Evolutionary conservation across 2,888 invertebrate species (phyloP).

Genomic region (Rhamphomyia laevipes): DNA sequence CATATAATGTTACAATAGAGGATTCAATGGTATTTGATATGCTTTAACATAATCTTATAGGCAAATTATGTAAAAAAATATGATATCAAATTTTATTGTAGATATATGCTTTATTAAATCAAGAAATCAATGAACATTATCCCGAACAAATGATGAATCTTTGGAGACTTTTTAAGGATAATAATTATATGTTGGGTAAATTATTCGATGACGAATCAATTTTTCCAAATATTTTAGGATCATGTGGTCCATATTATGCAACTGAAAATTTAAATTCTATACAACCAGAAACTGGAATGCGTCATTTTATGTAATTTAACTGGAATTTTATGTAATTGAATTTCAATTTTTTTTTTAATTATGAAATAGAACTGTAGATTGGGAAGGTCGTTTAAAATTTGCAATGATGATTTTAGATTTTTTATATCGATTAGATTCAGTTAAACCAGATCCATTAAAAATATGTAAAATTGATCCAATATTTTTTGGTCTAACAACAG

Average conservation of each 20-base stretch:
- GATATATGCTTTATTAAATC: slow-evolving; percentile 31
- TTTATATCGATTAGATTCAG: slow-evolving; percentile 30
- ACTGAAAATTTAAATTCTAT: slow-evolving; percentile 29
- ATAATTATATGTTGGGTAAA: slow-evolving; percentile 36
- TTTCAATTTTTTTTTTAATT: background rate
- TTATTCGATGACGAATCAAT: slow-evolving; percentile 33
- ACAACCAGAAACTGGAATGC: slow-evolving; percentile 26
- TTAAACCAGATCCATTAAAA: slow-evolving; percentile 32
- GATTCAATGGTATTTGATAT: slow-evolving; percentile 30
- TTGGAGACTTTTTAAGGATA: slow-evolving; percentile 34
- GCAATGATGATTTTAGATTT: slow-evolving; percentile 33
- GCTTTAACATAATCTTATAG: background rate
- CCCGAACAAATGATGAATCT: slow-evolving; percentile 33
- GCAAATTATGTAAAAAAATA: background rate
- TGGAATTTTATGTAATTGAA: background rate
- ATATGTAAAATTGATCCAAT: slow-evolving; percentile 32
- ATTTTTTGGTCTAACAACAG: slow-evolving; percentile 30
- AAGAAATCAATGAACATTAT: slow-evolving; percentile 32
- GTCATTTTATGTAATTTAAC: slow-evolving; percentile 27
- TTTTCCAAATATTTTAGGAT: slow-evolving; percentile 32
- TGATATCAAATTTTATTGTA: slow-evolving; percentile 11
- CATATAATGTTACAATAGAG: slow-evolving; percentile 33
- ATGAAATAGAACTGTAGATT: slow-evolving; percentile 28
- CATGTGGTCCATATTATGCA: slow-evolving; percentile 34
- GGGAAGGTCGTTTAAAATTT: slow-evolving; percentile 29